Percentiles rank a stretch among this genome's conserved stretches.
Evolutionary conservation across 1,140 invertebrate genomes (phyloP).

Genomic region (Panulirus ornatus): DNA sequence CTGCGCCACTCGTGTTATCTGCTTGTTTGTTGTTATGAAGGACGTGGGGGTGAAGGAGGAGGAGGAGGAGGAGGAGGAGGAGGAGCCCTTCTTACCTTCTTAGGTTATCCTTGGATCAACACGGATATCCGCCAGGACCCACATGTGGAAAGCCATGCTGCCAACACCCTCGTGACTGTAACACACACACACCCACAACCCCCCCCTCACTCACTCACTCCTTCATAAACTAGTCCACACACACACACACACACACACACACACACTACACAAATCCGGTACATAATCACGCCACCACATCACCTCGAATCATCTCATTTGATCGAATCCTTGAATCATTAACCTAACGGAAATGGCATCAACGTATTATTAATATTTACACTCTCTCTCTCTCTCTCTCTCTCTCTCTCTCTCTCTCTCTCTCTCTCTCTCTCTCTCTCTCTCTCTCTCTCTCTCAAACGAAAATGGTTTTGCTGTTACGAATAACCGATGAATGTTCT

Average conservation of each 20-base stretch:
- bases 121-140: not conserved
- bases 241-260: slow-evolving; percentile 22
- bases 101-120: not conserved
- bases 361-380: not conserved
- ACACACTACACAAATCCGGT: too few species aligned
- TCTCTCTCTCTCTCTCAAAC: slow-evolving; percentile 20
- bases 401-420: slow-evolving; percentile 21
- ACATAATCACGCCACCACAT: not conserved
- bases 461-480: too few species aligned
- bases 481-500: too few species aligned
- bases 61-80: not conserved
- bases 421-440: slow-evolving; percentile 30
- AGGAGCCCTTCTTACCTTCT: not conserved
- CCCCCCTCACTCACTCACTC: not conserved
- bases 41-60: not conserved
- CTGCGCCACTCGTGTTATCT: not conserved
- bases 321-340: not conserved
- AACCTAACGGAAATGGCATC: not conserved
- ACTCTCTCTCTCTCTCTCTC: slow-evolving; percentile 31
- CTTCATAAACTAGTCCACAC: not conserved
- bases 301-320: not conserved
- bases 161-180: not conserved
- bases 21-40: not conserved
- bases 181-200: not conserved
- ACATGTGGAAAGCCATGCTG: too few species aligned